Conservation (phyloP, 2,797 vertebrate species). For the Takifugu ocellatus region DNA sequence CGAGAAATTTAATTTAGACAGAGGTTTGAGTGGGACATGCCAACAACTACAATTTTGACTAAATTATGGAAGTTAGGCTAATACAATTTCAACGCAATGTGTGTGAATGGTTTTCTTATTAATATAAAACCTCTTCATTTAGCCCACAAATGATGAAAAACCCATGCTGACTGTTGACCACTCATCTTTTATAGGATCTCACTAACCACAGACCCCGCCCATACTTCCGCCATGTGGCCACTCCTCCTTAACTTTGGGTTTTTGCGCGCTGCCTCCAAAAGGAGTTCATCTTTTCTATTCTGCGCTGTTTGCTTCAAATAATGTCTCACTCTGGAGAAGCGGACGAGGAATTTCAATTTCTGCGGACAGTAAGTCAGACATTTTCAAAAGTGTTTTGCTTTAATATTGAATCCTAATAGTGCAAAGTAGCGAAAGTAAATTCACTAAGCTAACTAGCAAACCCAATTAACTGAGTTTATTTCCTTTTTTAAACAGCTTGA, state of each 20-base stretch:
- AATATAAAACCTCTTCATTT: no score
- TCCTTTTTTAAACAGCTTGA: no score
- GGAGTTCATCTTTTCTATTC: no score
- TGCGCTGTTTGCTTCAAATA: not conserved
- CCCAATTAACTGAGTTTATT: no score
- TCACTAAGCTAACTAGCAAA: no score
- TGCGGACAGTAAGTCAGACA: slow-evolving; percentile 68
- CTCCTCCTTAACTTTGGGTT: rapidly evolving
- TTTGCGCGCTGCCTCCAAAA: not conserved
- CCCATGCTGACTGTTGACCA: not conserved
- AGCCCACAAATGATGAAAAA: not conserved
- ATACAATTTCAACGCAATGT: no score
- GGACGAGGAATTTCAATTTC: slow-evolving; percentile 74
- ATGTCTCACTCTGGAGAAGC: slow-evolving; percentile 55
- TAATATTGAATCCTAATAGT: not conserved
- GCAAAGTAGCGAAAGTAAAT: not conserved
- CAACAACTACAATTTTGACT: no score
- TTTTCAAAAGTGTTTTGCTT: not conserved
- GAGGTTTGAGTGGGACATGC: no score
- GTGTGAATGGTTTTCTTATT: no score
- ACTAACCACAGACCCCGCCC: slow-evolving; percentile 18
- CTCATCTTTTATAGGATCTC: no score
- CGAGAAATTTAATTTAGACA: no score
- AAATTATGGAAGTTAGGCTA: no score
- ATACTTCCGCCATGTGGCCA: not conserved